Evolutionary conservation across 2,797 vertebrate genomes (phyloP).

Genomic region (Sarcoramphus papa): DNA sequence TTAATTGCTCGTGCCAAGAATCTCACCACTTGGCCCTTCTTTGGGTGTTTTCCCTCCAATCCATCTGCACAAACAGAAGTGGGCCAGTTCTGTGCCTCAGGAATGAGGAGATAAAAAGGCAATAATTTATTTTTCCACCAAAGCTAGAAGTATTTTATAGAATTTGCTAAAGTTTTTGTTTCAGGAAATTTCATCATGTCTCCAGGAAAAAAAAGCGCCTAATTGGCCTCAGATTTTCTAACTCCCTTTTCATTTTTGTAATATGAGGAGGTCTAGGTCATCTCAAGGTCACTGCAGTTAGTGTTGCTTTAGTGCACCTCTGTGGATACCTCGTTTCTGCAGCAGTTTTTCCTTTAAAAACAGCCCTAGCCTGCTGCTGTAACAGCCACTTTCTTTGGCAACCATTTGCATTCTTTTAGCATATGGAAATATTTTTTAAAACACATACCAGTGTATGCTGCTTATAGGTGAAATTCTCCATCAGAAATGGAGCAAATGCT

Average conservation of each 20-base stretch:
- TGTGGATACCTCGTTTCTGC: slow-evolving; percentile 75
- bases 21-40: slow-evolving; percentile 62
- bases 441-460: slow-evolving; percentile 69
- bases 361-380: slow-evolving; percentile 65
- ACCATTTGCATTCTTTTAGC: slow-evolving; percentile 74
- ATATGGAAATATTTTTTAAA: slow-evolving; percentile 81
- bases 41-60: slow-evolving; percentile 69
- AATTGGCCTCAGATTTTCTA: slow-evolving; percentile 76
- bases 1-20: slow-evolving; percentile 62
- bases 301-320: slow-evolving; percentile 75
- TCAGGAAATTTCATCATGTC: slow-evolving; percentile 84
- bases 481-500: slow-evolving; percentile 42
- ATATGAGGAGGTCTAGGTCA: slow-evolving; percentile 74
- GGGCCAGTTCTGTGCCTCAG: slow-evolving; percentile 74
- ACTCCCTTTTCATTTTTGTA: slow-evolving; percentile 71
- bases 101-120: slow-evolving; percentile 77
- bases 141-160: slow-evolving; percentile 76
- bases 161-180: slow-evolving; percentile 76
- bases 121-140: slow-evolving; percentile 77
- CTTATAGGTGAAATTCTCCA: slow-evolving; percentile 61
- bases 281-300: slow-evolving; percentile 71
- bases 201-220: slow-evolving; percentile 66
- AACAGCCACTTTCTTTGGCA: slow-evolving; percentile 74
- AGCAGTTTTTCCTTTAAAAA: slow-evolving; percentile 73
- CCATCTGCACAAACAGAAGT: slow-evolving; percentile 75